Conservation (phyloP, 2,888 invertebrate genomes). For the Rhagium mordax region DNA sequence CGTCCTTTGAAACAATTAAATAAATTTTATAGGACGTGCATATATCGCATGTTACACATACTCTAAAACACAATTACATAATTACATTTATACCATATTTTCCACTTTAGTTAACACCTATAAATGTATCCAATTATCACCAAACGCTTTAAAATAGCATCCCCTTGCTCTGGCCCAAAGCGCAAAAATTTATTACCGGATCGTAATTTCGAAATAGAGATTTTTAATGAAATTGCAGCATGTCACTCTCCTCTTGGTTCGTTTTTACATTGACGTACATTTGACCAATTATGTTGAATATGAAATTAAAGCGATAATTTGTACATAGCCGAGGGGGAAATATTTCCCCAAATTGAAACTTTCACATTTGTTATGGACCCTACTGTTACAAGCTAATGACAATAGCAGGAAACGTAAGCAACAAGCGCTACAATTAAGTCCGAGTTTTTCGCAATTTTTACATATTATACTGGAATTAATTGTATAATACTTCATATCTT, state of each 20-base stretch:
- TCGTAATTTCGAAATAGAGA: too few species aligned
- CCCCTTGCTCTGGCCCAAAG: not conserved
- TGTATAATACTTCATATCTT: too few species aligned
- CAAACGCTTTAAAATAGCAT: not conserved
- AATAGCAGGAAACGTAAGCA: too few species aligned
- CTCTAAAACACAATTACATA: not conserved
- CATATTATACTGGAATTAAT: too few species aligned
- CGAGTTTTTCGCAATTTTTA: too few species aligned
- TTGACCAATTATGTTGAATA: not conserved
- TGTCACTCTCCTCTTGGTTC: not conserved
- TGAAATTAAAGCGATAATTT: not conserved
- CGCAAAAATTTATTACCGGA: not conserved
- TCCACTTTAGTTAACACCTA: slow-evolving; percentile 5
- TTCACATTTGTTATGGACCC: not conserved
- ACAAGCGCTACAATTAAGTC: too few species aligned
- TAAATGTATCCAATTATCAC: slow-evolving; percentile 18
- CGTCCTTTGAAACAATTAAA: too few species aligned
- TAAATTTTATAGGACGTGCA: too few species aligned
- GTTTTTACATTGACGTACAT: not conserved
- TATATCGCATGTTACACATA: not conserved
- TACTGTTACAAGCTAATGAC: too few species aligned
- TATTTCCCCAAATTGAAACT: not conserved
- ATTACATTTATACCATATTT: slow-evolving; percentile 1
- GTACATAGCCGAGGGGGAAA: not conserved
- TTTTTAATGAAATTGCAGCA: too few species aligned